phyloP scores from a whole-genome alignment of 2,888 invertebrate genomes.

The Cosmorhoe ocellata region DNA sequence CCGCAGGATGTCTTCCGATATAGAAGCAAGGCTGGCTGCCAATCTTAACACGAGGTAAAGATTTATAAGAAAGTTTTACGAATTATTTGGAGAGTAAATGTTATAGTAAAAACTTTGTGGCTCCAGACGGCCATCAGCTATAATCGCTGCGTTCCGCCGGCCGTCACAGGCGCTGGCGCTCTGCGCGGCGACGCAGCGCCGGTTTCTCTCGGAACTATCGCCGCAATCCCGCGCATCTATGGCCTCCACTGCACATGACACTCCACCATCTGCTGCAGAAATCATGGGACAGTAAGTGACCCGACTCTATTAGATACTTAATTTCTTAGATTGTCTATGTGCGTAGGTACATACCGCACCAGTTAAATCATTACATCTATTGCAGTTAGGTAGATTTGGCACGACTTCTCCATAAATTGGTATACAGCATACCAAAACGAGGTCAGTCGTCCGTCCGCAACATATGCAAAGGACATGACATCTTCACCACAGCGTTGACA shows the following conservation, averaged over 20 bases:
- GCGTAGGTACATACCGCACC: too few relatives aligned
- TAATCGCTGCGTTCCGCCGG: constrained; percentile 84
- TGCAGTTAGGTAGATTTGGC: too few relatives aligned
- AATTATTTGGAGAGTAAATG: too few relatives aligned
- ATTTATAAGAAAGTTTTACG: too few relatives aligned
- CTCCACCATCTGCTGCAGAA: constrained; percentile 65
- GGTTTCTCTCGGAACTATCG: constrained; percentile 67
- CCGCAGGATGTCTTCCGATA: constrained; percentile 70
- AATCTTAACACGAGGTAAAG: constrained; percentile 71
- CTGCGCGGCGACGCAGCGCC: constrained; percentile 78
- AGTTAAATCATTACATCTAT: too few relatives aligned
- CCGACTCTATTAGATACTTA: too few relatives aligned
- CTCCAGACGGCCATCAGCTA: constrained; percentile 83
- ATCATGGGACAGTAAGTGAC: constrained; percentile 69
- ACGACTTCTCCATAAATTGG: too few relatives aligned
- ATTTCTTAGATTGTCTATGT: too few relatives aligned
- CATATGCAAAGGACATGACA: constrained; percentile 25
- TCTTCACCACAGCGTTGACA: constrained; percentile 27
- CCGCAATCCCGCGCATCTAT: constrained; percentile 69
- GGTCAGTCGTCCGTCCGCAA: constrained; percentile 23
- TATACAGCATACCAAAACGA: constrained; percentile 10
- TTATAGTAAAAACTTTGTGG: not conserved
- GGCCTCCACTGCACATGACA: constrained; percentile 65
- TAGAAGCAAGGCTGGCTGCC: constrained; percentile 67
- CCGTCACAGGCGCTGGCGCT: constrained; percentile 84